These are phyloP conservation scores for Synergus itoensis DNA, from an alignment of 2,888 invertebrate genomes.

Conservation along the genomic window DNA sequence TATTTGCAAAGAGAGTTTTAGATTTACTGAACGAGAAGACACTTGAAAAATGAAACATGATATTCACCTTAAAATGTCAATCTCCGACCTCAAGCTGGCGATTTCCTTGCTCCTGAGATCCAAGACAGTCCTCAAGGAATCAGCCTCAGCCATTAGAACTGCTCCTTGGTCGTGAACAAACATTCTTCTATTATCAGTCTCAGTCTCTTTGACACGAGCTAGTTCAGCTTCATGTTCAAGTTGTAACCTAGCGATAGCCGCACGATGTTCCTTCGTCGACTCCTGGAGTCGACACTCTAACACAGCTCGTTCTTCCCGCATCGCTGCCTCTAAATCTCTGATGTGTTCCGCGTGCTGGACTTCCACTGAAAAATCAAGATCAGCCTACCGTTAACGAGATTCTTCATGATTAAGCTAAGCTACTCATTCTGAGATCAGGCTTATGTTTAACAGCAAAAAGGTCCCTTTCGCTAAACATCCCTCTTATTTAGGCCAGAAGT, in stretches of 20 bases:
- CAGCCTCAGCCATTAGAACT: conserved; percentile 85
- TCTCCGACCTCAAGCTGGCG: conserved; percentile 86
- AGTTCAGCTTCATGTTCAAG: conserved; percentile 81
- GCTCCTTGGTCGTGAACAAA: conserved; percentile 78
- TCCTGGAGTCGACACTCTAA: conserved; percentile 67
- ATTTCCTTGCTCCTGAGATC: conserved; percentile 94
- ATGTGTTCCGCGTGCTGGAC: conserved; percentile 65
- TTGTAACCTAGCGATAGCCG: conserved; percentile 66
- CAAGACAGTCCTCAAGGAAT: conserved; percentile 91
- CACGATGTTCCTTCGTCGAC: conserved; percentile 68
- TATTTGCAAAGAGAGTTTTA: not conserved
- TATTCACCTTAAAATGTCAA: conserved; percentile 79
- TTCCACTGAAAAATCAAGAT: conserved; percentile 65
- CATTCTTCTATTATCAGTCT: conserved; percentile 78
- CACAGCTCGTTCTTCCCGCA: conserved; percentile 67
- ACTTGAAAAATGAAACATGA: not conserved
- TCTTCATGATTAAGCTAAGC: not conserved
- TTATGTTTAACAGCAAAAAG: conserved; percentile 24
- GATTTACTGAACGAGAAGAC: not conserved
- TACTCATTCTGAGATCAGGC: not conserved
- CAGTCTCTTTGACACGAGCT: conserved; percentile 78
- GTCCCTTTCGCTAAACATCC: conserved; percentile 30
- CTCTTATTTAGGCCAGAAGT: conserved; percentile 28
- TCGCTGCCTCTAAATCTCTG: conserved; percentile 62
- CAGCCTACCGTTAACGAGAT: conserved; percentile 15